Evolutionary conservation across 2,113 vertebrate species (phyloP).

Genomic region (Acinonyx jubatus): DNA sequence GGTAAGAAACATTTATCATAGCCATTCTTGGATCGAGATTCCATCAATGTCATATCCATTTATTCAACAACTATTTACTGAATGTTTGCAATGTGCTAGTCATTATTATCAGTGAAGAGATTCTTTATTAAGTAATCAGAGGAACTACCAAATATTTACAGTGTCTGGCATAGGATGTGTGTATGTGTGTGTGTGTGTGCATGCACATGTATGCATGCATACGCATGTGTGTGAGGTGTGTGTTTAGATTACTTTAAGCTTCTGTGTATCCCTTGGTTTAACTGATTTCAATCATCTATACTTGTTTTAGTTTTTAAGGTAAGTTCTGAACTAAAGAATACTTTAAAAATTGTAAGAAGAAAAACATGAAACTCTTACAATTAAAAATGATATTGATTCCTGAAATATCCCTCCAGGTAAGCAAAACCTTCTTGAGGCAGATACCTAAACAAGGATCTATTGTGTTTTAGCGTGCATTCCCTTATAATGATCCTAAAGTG

Average conservation of each 20-base stretch:
- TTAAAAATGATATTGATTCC: neutral
- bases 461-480: neutral
- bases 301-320: neutral
- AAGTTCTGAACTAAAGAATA: neutral
- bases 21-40: neutral
- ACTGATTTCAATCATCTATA: neutral
- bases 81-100: neutral
- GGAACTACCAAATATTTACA: neutral
- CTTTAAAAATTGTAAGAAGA: neutral
- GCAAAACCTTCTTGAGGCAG: neutral
- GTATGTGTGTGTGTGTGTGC: too few species aligned
- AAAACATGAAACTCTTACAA: neutral
- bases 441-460: neutral
- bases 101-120: neutral
- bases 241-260: neutral
- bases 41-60: neutral
- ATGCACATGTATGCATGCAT: too few species aligned
- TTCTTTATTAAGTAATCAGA: neutral
- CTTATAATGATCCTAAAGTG: neutral
- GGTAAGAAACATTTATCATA: neutral
- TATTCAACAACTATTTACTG: neutral
- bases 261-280: neutral
- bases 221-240: too few species aligned
- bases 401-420: neutral
- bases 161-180: neutral